Evolutionary conservation across 2,797 vertebrate species (phyloP).

Genomic region (Rhinichthys osculus): DNA sequence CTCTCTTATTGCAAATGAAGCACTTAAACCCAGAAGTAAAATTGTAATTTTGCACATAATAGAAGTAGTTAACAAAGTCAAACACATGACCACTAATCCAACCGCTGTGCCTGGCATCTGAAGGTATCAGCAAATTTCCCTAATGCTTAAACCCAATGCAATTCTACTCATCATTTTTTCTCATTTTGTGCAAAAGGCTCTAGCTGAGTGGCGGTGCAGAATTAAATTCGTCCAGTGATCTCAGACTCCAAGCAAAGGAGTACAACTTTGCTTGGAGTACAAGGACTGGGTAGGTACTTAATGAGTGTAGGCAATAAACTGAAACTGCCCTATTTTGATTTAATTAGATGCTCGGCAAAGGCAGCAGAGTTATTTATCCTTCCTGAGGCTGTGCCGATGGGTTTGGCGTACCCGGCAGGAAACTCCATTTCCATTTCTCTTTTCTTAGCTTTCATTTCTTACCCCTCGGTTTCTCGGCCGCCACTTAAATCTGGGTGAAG

Average conservation of each 20-base stretch:
- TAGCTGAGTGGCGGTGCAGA: slow-evolving; percentile 49
- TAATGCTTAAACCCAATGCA: slow-evolving; percentile 25
- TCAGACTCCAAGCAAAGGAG: slow-evolving; percentile 33
- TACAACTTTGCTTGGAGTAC: slow-evolving; percentile 38
- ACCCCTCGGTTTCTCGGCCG: slow-evolving; percentile 5
- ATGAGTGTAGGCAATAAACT: slow-evolving; percentile 61
- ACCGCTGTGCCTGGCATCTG: slow-evolving; percentile 27
- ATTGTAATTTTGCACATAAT: slow-evolving; percentile 28
- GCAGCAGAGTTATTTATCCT: slow-evolving; percentile 67
- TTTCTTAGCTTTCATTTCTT: slow-evolving; percentile 48
- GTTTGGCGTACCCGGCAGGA: slow-evolving; percentile 31
- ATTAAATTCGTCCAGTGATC: slow-evolving; percentile 61
- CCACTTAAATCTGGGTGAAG: slow-evolving; percentile 48
- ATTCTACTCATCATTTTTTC: slow-evolving; percentile 49
- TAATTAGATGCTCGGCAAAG: slow-evolving; percentile 72
- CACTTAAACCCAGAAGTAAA: slow-evolving; percentile 21
- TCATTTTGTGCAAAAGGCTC: slow-evolving; percentile 52
- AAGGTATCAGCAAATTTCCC: slow-evolving; percentile 33
- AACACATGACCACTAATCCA: slow-evolving; percentile 41
- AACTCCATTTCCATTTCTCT: slow-evolving; percentile 52
- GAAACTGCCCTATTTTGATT: slow-evolving; percentile 66
- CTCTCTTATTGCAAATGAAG: neutral
- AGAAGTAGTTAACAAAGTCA: slow-evolving; percentile 40
- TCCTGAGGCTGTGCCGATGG: slow-evolving; percentile 11
- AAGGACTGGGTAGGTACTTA: slow-evolving; percentile 58